Percentiles rank a stretch among this genome's conserved stretches.
These are phyloP conservation scores for Papilio polyxenes DNA, from an alignment of 1,140 invertebrate species.

Conservation along the genomic window DNA sequence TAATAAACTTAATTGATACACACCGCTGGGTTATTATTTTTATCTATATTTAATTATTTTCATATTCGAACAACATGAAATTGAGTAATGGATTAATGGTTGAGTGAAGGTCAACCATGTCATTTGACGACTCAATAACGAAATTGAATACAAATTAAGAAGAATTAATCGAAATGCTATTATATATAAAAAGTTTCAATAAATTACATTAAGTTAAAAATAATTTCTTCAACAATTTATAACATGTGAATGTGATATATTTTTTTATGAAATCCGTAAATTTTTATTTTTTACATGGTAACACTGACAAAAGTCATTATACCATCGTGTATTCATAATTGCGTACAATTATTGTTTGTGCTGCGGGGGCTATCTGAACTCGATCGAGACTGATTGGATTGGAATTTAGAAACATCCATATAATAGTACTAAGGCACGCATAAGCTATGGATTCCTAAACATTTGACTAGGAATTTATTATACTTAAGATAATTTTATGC, in stretches of 20 bases:
- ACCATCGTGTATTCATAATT: constrained; percentile 19
- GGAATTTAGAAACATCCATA: constrained; percentile 9
- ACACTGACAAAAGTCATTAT: constrained; percentile 19
- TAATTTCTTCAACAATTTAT: too few relatives aligned
- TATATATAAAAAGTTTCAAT: too few relatives aligned
- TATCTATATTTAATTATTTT: constrained; percentile 19
- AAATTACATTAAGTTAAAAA: too few relatives aligned
- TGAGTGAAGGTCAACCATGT: background rate
- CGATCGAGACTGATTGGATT: background rate
- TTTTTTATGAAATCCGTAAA: background rate
- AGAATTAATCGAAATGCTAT: background rate
- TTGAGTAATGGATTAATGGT: background rate
- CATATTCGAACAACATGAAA: background rate
- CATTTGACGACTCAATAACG: background rate
- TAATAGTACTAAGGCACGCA: background rate
- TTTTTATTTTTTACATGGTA: background rate
- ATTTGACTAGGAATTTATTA: background rate
- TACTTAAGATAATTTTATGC: background rate
- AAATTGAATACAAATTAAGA: background rate
- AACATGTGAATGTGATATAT: too few relatives aligned
- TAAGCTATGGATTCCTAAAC: background rate
- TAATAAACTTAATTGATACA: constrained; percentile 10
- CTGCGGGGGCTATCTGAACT: constrained; percentile 15
- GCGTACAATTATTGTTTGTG: constrained; percentile 33
- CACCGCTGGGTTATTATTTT: background rate